These are phyloP conservation scores for Cromileptes altivelis DNA, from an alignment of 2,113 vertebrate genomes.

Conservation along the genomic window DNA sequence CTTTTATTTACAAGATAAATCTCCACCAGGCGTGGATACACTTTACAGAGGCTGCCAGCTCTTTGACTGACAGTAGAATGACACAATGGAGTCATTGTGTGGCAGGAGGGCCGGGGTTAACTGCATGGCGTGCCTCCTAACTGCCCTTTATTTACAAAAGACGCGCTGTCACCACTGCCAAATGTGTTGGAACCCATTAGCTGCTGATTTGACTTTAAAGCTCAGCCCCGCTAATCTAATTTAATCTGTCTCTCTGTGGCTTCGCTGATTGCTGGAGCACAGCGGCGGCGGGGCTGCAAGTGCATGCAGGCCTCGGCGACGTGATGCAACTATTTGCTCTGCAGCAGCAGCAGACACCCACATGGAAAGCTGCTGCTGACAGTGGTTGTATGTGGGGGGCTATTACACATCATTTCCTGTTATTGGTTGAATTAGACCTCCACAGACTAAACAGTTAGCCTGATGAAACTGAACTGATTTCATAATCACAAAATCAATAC, in stretches of 20 bases:
- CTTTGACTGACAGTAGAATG: conserved; percentile 42
- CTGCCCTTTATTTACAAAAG: conserved; percentile 68
- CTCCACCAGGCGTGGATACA: conserved; percentile 27
- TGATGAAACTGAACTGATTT: not conserved
- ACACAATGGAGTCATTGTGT: conserved; percentile 56
- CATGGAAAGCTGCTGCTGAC: not conserved
- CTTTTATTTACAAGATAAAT: conserved; percentile 24
- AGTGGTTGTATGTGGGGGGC: conserved; percentile 1
- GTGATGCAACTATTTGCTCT: conserved; percentile 30
- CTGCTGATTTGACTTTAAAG: conserved; percentile 65
- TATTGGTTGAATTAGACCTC: conserved; percentile 4
- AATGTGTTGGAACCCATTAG: conserved; percentile 63
- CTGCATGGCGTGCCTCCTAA: conserved; percentile 35
- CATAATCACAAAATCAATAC: not conserved
- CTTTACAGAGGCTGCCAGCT: conserved; percentile 38
- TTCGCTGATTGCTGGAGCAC: conserved; percentile 22
- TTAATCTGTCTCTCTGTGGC: conserved; percentile 53
- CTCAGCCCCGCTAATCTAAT: conserved; percentile 64
- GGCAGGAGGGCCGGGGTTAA: conserved; percentile 43
- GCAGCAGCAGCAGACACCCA: conserved; percentile 32
- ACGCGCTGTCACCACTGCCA: conserved; percentile 47
- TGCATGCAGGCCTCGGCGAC: not conserved
- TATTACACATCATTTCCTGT: conserved; percentile 24
- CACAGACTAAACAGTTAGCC: not conserved
- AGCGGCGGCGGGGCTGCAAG: not conserved